A percentile compares a stretch with the other conserved stretches of the same genome.
phyloP scores from a whole-genome alignment of 2,113 vertebrate genomes.

The Motacilla tschutschensis region DNA sequence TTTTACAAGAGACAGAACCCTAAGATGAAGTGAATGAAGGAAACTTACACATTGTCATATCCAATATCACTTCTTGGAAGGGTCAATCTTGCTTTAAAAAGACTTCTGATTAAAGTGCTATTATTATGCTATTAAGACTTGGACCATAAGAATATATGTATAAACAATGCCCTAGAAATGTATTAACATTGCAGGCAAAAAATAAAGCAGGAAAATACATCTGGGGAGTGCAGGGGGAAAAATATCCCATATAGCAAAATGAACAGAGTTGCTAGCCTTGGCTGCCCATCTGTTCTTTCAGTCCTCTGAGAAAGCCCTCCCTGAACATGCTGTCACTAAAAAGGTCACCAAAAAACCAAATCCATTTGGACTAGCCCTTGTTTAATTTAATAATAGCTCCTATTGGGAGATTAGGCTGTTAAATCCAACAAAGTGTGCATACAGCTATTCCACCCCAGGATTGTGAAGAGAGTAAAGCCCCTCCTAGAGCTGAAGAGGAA shows the following conservation, averaged over 20 bases:
- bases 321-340: background rate
- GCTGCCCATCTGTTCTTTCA: constrained; percentile 16
- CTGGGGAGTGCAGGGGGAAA: background rate
- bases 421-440: background rate
- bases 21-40: background rate
- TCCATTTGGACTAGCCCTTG: background rate
- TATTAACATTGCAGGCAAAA: background rate
- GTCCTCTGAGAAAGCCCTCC: background rate
- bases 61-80: rapidly evolving
- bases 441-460: background rate
- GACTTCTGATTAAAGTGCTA: background rate
- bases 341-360: constrained; percentile 21
- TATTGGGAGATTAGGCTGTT: background rate
- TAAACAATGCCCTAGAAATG: background rate
- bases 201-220: background rate
- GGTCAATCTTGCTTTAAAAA: background rate
- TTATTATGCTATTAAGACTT: background rate
- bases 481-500: background rate
- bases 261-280: background rate
- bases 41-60: rapidly evolving
- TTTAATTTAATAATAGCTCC: background rate
- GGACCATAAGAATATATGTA: background rate
- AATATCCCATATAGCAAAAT: background rate
- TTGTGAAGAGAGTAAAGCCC: background rate
- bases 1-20: background rate